Conservation (phyloP, 2,888 invertebrate species). For the Nudaria mundana region DNA sequence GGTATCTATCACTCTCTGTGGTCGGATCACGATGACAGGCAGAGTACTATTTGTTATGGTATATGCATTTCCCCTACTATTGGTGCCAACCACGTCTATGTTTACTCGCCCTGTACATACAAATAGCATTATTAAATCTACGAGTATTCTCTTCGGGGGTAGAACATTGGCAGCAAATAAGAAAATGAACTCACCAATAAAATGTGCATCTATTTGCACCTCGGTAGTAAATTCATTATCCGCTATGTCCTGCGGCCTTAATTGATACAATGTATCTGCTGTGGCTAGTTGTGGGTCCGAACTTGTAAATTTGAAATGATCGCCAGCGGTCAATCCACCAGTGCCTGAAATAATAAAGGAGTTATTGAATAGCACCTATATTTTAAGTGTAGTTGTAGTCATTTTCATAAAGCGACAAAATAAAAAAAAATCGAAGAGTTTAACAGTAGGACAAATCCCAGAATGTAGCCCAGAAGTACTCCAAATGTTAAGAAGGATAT, state of each 20-base stretch:
- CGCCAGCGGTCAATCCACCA: conserved; percentile 41
- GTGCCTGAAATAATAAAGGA: conserved; percentile 33
- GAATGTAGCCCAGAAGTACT: too few species aligned
- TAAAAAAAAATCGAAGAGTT: too few species aligned
- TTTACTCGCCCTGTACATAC: conserved; percentile 51
- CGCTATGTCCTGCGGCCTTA: conserved; percentile 41
- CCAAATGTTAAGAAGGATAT: too few species aligned
- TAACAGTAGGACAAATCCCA: too few species aligned
- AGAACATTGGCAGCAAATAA: too few species aligned
- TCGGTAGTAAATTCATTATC: conserved; percentile 41
- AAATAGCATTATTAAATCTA: too few species aligned
- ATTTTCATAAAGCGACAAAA: too few species aligned
- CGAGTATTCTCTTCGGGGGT: too few species aligned
- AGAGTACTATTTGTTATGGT: conserved; percentile 42
- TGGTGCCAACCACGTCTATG: conserved; percentile 34
- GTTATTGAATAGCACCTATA: not conserved
- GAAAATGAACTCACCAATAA: conserved; percentile 75
- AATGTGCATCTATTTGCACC: conserved; percentile 65
- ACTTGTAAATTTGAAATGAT: conserved; percentile 40
- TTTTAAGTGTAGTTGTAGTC: too few species aligned
- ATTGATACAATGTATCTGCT: conserved; percentile 34
- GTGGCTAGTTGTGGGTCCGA: conserved; percentile 38
- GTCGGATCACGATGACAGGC: conserved; percentile 81
- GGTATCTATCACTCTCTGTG: conserved; percentile 84
- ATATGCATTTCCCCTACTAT: conserved; percentile 26